Evolutionary conservation across 2,797 vertebrate genomes (phyloP), one percentile per base, ranked within the genome.

Genomic region (Anas georgica): DNA sequence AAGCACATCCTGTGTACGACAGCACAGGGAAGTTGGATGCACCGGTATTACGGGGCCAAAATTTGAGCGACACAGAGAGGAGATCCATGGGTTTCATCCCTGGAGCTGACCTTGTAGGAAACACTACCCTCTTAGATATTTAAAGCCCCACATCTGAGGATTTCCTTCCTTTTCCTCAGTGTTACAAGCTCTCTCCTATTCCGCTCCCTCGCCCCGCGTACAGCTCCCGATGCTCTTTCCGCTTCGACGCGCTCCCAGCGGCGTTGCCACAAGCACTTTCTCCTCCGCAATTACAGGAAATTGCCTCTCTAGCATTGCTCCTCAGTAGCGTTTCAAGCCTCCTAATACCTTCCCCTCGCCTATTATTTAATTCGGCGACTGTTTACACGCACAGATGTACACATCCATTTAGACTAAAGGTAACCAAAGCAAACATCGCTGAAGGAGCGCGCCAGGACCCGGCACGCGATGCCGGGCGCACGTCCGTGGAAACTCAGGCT

Each of bases 11-110:
- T 0, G 11, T 6, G 11, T 37, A 50, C 10, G 10, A 31, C 25
- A 46, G 28, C 45, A 8, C 1, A 1, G 18, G 28, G 2, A n/a
- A 35, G 58, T 28, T 31, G 35, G 25, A 50, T 4, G 13, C 7
- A 31, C 11, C 9, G 6, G 0, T 7, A 8, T 22, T 4, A 39
- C 5, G 22, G 26, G 26, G 2, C 31, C 12, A 23, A 86, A 70
- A 28, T 20, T 13, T n/a, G 46, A 2, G 45, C 29, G 48, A 29
- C 1, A 5, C 23, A 66, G 45, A 33, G 41, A 41, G 39, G 55
- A 83, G 21, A 21, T 0, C 0, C 37, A 3, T 0, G 0, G 23
- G 17, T 87, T 77, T 80, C 58, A 50, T 25, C 70, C 50, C 48
- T 8, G 23, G 73, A 64, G 17, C 12, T 86, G 39, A 52, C 21